phyloP scores from a whole-genome alignment of 2,888 invertebrate species.

The Ophioninae sp. region DNA sequence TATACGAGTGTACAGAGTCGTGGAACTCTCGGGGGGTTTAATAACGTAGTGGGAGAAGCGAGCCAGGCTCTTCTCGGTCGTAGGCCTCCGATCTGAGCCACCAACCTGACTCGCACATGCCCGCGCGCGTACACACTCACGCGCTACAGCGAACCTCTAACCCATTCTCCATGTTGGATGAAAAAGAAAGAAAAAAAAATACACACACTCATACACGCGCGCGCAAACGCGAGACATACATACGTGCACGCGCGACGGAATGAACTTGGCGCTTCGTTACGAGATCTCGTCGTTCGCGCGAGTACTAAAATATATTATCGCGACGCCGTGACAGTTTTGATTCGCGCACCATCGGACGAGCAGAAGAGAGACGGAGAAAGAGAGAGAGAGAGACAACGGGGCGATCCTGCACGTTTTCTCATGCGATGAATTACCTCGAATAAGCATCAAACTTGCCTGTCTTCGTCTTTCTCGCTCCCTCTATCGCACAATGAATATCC shows the following conservation, averaged over 20 bases:
- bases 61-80: conserved; percentile 61
- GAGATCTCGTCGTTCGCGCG: conserved; percentile 1
- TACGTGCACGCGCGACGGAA: neutral
- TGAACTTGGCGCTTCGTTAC: conserved; percentile 7
- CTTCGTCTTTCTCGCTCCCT: neutral
- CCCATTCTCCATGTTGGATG: conserved; percentile 39
- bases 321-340: conserved; percentile 23
- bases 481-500: neutral
- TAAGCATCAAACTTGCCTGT: neutral
- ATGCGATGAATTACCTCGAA: neutral
- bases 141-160: conserved; percentile 27
- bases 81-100: conserved; percentile 68
- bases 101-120: conserved; percentile 59
- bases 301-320: conserved; percentile 11
- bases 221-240: neutral
- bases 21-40: conserved; percentile 45
- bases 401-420: conserved; percentile 7
- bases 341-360: conserved; percentile 9
- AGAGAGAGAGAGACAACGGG: conserved; percentile 6
- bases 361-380: conserved; percentile 8
- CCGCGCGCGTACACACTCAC: conserved; percentile 29
- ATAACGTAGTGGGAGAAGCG: conserved; percentile 61
- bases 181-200: conserved; percentile 14
- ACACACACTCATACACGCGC: conserved; percentile 8
- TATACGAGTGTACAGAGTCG: conserved; percentile 20